Evolutionary conservation across 2,888 invertebrate genomes (phyloP).

Genomic region (Nesidiocoris tenuis): DNA sequence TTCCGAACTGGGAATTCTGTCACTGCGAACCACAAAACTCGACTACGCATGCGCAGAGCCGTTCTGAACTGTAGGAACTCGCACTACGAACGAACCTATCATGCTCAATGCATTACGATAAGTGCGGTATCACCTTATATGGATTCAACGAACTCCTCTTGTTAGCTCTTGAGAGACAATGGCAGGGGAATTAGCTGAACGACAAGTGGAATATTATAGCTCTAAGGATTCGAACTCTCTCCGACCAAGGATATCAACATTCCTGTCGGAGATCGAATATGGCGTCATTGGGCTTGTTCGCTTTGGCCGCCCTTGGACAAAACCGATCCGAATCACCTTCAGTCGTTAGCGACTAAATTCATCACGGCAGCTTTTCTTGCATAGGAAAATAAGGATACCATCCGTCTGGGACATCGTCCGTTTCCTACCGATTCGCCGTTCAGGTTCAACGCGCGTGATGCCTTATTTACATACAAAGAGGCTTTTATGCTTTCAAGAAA

Average conservation of each 20-base stretch:
- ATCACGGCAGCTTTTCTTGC: no score
- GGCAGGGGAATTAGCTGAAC: no score
- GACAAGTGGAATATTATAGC: neutral
- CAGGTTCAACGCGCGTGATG: neutral
- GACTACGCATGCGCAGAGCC: no score
- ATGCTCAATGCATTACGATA: no score
- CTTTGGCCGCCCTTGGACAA: neutral
- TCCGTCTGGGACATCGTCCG: neutral
- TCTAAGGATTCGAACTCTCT: neutral
- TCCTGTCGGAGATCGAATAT: neutral
- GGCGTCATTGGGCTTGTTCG: neutral
- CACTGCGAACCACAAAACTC: no score
- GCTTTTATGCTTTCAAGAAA: neutral
- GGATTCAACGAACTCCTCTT: no score
- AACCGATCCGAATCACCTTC: neutral
- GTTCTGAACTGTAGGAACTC: no score
- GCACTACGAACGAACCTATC: no score
- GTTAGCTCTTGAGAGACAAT: no score
- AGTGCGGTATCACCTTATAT: no score
- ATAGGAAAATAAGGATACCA: no score
- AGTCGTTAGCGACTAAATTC: neutral
- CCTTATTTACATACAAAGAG: neutral
- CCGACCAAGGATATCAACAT: neutral
- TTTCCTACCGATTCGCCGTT: neutral
- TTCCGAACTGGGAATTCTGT: no score